phyloP scores from a whole-genome alignment of 2,888 invertebrate species.

The Campopleginae sp. region DNA sequence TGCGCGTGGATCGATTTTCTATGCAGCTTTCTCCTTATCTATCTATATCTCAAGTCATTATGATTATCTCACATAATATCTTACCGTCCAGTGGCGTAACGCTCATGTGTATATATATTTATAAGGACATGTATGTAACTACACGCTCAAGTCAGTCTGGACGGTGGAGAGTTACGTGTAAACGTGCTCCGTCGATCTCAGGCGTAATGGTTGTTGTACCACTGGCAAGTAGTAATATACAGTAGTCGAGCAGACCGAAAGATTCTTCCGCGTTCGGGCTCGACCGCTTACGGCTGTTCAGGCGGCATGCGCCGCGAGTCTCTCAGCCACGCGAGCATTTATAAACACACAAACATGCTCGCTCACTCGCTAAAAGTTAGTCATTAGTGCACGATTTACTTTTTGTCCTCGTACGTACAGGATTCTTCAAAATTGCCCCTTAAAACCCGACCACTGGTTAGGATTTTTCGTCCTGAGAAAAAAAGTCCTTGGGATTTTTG shows the following conservation, averaged over 20 bases:
- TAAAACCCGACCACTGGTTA: neutral
- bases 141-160: slow-evolving; percentile 34
- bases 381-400: slow-evolving; percentile 13
- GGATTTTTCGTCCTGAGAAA: neutral
- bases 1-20: slow-evolving; percentile 35
- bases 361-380: neutral
- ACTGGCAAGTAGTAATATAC: slow-evolving; percentile 39
- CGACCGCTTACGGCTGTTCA: slow-evolving; percentile 79
- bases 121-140: neutral
- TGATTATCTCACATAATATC: slow-evolving; percentile 57
- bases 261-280: slow-evolving; percentile 82
- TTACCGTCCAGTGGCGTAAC: slow-evolving; percentile 44
- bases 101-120: neutral
- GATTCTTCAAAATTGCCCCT: neutral
- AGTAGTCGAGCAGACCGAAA: slow-evolving; percentile 67
- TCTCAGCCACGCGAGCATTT: slow-evolving; percentile 63
- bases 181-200: slow-evolving; percentile 28
- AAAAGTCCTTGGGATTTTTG: neutral
- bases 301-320: slow-evolving; percentile 61
- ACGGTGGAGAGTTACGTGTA: slow-evolving; percentile 59
- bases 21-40: slow-evolving; percentile 52
- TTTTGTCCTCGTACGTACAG: slow-evolving; percentile 15
- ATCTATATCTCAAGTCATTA: slow-evolving; percentile 45
- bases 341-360: slow-evolving; percentile 20
- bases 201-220: slow-evolving; percentile 36